phyloP scores from a whole-genome alignment of 2,888 invertebrate species.

The Urechis unicinctus region DNA sequence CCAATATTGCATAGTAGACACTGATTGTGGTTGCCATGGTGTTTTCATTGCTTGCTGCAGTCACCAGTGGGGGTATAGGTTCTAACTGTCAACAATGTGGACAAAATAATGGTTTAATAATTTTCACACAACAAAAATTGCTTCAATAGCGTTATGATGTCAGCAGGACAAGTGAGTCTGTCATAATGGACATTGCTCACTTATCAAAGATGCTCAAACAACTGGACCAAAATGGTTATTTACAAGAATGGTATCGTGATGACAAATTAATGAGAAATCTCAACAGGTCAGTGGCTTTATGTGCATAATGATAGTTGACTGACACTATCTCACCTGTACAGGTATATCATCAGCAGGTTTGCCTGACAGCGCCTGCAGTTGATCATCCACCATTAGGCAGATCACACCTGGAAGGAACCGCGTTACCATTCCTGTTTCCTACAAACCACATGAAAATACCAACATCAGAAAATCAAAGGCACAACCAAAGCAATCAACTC shows the following conservation, averaged over 20 bases:
- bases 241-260: not conserved
- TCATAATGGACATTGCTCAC: no score
- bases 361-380: conserved; percentile 61
- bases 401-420: conserved; percentile 89
- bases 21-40: conserved; percentile 12
- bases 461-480: no score
- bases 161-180: not conserved
- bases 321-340: not conserved
- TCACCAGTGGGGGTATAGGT: conserved; percentile 10
- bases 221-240: no score
- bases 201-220: no score
- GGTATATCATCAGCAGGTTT: conserved; percentile 78
- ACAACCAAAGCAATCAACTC: no score
- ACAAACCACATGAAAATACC: not conserved
- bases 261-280: conserved; percentile 2
- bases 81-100: conserved; percentile 9
- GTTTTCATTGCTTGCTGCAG: conserved; percentile 9
- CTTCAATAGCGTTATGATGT: not conserved
- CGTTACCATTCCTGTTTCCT: conserved; percentile 83
- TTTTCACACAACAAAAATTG: not conserved
- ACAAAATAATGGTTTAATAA: not conserved
- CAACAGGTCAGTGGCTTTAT: no score
- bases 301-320: no score
- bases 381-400: conserved; percentile 77
- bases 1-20: conserved; percentile 17